Conservation (phyloP, 2,113 vertebrate species). For the Pseudonaja textilis region DNA sequence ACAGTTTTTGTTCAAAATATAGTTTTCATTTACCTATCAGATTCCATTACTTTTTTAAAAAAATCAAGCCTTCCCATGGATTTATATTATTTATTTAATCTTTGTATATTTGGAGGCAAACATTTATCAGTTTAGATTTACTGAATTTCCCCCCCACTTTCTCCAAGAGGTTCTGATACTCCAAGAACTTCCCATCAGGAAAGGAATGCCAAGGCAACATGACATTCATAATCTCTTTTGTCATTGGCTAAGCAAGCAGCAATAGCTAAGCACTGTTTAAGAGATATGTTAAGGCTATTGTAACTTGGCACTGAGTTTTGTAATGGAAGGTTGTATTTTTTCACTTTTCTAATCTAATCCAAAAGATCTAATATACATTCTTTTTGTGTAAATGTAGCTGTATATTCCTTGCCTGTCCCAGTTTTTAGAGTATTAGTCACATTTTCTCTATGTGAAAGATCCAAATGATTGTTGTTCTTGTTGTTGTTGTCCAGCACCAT, state of each 20-base stretch:
- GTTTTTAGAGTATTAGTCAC: neutral
- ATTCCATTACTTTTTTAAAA: slow-evolving; percentile 7
- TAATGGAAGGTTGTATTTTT: neutral
- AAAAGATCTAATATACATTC: neutral
- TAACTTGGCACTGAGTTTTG: neutral
- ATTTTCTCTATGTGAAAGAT: neutral
- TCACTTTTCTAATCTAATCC: neutral
- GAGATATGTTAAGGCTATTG: neutral
- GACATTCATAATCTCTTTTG: neutral
- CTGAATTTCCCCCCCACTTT: neutral
- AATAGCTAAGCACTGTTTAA: neutral
- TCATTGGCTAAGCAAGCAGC: neutral
- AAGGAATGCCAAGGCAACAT: neutral
- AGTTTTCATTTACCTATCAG: slow-evolving; percentile 15
- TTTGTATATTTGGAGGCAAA: neutral
- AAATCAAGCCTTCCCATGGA: neutral
- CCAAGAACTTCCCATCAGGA: neutral
- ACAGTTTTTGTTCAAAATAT: slow-evolving; percentile 2
- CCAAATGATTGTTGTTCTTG: neutral
- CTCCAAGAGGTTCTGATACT: neutral
- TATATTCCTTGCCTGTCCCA: neutral
- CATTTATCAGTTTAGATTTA: neutral
- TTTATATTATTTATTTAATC: slow-evolving; percentile 17
- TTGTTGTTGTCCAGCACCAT: neutral
- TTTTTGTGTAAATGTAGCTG: neutral